Evolutionary conservation across 2,113 vertebrate species (phyloP).

Genomic region (Garra rufa): DNA sequence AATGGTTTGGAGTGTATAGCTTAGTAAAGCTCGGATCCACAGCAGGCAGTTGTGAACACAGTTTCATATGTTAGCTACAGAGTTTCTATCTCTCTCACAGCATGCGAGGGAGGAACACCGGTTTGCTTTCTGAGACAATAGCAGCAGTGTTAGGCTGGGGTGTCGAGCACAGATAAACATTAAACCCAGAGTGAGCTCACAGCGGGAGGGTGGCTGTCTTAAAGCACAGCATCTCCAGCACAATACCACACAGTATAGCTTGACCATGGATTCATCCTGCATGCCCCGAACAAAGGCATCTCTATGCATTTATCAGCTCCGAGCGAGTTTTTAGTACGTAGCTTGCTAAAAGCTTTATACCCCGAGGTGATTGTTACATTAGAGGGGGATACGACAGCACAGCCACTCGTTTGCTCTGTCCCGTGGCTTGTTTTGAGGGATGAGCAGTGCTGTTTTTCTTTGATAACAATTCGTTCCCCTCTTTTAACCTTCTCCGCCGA

Average conservation of each 20-base stretch:
- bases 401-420: neutral
- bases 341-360: conserved; percentile 8
- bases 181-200: conserved; percentile 42
- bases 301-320: conserved; percentile 33
- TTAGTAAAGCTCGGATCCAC: neutral
- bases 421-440: conserved; percentile 20
- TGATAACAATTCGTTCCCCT: conserved; percentile 5
- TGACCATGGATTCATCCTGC: conserved; percentile 26
- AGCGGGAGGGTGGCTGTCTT: conserved; percentile 21
- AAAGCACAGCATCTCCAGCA: conserved; percentile 29
- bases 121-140: conserved; percentile 40
- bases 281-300: conserved; percentile 52
- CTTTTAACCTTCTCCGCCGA: conserved; percentile 30
- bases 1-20: neutral
- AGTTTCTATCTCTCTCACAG: conserved; percentile 18
- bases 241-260: conserved; percentile 35
- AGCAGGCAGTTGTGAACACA: conserved; percentile 34
- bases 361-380: conserved; percentile 23
- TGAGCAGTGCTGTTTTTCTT: conserved; percentile 18
- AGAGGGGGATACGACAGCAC: neutral
- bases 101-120: conserved; percentile 9
- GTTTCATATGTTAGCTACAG: conserved; percentile 14
- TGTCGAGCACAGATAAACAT: conserved; percentile 45
- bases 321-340: neutral
- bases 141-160: conserved; percentile 31